phyloP scores from a whole-genome alignment of 2,888 invertebrate species.

The Himalopsyche kuldschensis region DNA sequence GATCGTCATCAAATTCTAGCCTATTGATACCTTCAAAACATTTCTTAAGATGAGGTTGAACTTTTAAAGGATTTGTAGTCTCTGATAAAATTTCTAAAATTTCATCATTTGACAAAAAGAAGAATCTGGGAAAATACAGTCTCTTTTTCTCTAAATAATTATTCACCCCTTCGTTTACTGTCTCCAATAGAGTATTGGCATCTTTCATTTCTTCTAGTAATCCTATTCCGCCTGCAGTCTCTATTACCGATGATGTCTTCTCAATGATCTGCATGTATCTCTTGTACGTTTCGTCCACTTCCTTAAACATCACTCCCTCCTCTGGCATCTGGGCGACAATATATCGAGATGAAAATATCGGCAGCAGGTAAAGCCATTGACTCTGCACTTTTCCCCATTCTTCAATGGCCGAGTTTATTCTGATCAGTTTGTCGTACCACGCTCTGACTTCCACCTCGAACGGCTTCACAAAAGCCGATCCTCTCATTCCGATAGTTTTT shows the following conservation, averaged over 20 bases:
- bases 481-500: constrained; percentile 81
- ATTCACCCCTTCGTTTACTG: constrained; percentile 81
- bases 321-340: constrained; percentile 85
- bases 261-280: constrained; percentile 66
- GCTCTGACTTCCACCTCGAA: constrained; percentile 69
- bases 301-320: constrained; percentile 76
- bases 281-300: constrained; percentile 70
- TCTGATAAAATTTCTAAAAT: constrained; percentile 88
- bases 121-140: constrained; percentile 82
- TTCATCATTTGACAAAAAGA: constrained; percentile 89
- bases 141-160: constrained; percentile 83
- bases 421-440: constrained; percentile 75
- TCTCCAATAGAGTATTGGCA: constrained; percentile 71
- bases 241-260: constrained; percentile 66
- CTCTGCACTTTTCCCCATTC: constrained; percentile 86
- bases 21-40: constrained; percentile 85
- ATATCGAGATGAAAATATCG: constrained; percentile 85
- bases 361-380: constrained; percentile 83
- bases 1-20: constrained; percentile 69
- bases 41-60: constrained; percentile 84
- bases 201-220: constrained; percentile 71
- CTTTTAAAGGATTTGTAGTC: constrained; percentile 81
- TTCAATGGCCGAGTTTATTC: constrained; percentile 73
- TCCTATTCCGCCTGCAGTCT: constrained; percentile 67
- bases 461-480: constrained; percentile 84